Conservation (phyloP, 2,797 vertebrate genomes). For the Sphenodon punctatus region DNA sequence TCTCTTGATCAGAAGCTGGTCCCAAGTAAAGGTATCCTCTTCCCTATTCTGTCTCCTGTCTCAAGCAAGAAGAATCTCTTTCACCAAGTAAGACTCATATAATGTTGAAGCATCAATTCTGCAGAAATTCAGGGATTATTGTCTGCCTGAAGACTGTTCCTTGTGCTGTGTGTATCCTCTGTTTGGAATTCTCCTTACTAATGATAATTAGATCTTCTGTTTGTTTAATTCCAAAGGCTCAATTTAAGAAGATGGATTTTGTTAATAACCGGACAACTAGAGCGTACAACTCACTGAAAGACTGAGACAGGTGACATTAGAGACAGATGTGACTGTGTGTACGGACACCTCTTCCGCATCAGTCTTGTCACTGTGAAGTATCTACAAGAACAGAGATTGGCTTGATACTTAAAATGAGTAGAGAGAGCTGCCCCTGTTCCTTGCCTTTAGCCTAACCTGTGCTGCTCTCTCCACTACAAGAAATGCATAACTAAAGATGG, state of each 20-base stretch:
- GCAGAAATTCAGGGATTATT: not conserved
- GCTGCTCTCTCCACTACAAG: not conserved
- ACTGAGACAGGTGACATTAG: slow-evolving; percentile 37
- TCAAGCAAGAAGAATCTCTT: not conserved
- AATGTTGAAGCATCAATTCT: not conserved
- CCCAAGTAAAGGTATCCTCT: no score
- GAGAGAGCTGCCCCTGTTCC: not conserved
- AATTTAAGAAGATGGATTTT: slow-evolving; percentile 88
- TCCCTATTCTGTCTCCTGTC: no score
- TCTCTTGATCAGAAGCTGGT: no score
- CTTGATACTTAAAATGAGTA: slow-evolving; percentile 47
- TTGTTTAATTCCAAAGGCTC: slow-evolving; percentile 76
- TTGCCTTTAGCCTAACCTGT: slow-evolving; percentile 17
- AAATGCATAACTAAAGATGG: slow-evolving; percentile 49
- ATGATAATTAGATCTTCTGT: slow-evolving; percentile 20
- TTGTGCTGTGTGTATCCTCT: not conserved
- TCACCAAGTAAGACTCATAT: not conserved
- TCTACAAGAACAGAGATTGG: slow-evolving; percentile 32
- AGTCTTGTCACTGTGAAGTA: not conserved
- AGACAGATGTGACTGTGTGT: not conserved
- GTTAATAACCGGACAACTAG: slow-evolving; percentile 85
- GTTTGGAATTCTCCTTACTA: not conserved
- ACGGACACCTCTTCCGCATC: fast-evolving
- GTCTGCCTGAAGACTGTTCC: not conserved
- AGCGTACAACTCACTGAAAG: slow-evolving; percentile 79